Conservation (phyloP, 2,113 vertebrate genomes). For the Drymodes brunneopygia region DNA sequence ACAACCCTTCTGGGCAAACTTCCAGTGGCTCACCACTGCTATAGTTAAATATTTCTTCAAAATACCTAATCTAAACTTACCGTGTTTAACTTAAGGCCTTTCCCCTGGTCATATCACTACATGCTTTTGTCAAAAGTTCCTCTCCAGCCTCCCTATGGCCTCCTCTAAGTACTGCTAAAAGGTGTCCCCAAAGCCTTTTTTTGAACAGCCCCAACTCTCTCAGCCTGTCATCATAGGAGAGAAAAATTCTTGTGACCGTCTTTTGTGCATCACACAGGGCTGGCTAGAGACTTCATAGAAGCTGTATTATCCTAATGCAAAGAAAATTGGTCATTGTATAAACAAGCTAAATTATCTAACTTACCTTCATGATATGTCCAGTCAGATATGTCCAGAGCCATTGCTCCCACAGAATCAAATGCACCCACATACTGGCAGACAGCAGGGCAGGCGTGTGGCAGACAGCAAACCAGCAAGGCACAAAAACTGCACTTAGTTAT, state of each 20-base stretch:
- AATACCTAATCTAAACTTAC: background rate
- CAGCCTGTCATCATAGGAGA: background rate
- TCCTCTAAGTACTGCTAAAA: background rate
- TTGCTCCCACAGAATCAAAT: background rate
- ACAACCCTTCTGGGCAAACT: background rate
- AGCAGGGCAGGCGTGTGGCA: background rate
- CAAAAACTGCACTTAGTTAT: background rate
- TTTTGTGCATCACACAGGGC: background rate
- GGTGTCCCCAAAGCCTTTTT: background rate
- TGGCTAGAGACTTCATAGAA: background rate
- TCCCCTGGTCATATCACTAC: no score
- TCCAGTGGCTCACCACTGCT: no score
- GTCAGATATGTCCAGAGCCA: accelerated
- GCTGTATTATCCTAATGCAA: background rate
- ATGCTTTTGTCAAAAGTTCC: background rate
- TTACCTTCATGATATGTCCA: background rate
- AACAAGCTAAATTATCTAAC: background rate
- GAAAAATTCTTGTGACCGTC: background rate
- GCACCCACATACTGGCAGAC: background rate
- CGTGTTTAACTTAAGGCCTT: background rate
- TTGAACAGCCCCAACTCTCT: background rate
- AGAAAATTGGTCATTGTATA: background rate
- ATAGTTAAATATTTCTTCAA: background rate
- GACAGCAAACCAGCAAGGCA: background rate
- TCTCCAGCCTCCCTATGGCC: background rate